phyloP scores from a whole-genome alignment of 2,888 invertebrate species.

The Cheilosia grossa region DNA sequence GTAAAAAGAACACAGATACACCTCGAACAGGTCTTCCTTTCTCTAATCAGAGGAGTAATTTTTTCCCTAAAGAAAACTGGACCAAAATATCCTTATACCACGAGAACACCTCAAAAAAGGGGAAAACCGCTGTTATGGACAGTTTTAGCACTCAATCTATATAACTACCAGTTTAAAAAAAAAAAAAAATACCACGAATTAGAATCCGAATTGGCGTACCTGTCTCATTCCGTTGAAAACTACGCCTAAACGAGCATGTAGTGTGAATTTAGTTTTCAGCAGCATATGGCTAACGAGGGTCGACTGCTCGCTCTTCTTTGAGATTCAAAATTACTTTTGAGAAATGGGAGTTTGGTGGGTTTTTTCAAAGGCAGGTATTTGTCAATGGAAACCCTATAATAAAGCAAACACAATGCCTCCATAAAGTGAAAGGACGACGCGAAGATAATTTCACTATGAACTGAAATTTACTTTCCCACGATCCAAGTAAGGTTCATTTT shows the following conservation, averaged over 20 bases:
- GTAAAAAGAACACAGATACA: too few species aligned
- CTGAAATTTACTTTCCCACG: constrained; percentile 65
- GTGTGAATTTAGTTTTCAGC: constrained; percentile 71
- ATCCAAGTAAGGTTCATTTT: constrained; percentile 38
- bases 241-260: constrained; percentile 46
- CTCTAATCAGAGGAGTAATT: too few species aligned
- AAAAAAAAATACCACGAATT: constrained; percentile 29
- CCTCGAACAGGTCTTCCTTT: too few species aligned
- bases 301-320: constrained; percentile 22
- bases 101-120: constrained; percentile 10
- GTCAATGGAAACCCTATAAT: constrained; percentile 57
- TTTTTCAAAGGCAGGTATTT: constrained; percentile 58
- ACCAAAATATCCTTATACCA: too few species aligned
- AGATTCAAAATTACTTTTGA: constrained; percentile 15
- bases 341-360: constrained; percentile 55
- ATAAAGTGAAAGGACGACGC: constrained; percentile 52
- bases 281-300: constrained; percentile 82
- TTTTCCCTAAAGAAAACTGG: too few species aligned
- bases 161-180: neutral
- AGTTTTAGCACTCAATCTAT: constrained; percentile 1
- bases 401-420: constrained; percentile 32
- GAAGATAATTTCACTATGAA: constrained; percentile 39
- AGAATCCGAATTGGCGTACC: constrained; percentile 50
- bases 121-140: constrained; percentile 21
- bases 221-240: constrained; percentile 22